Percentiles rank a stretch among this genome's conserved stretches.
Evolutionary conservation across 2,113 vertebrate genomes (phyloP).

Genomic region (Artemisiospiza belli): DNA sequence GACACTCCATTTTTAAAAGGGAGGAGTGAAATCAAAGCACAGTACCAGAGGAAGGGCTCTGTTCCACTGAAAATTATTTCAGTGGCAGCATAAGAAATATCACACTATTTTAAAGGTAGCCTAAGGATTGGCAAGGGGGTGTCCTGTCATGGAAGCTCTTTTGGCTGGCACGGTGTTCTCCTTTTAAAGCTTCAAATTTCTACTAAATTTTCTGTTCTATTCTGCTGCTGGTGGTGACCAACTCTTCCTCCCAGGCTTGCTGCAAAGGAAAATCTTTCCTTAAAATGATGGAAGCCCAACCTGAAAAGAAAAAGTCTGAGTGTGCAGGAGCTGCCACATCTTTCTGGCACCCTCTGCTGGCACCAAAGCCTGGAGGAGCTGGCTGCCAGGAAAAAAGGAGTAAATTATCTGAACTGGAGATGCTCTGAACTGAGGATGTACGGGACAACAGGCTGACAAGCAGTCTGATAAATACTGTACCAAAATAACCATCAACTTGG

Average conservation of each 20-base stretch:
- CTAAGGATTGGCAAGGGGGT: too few species aligned
- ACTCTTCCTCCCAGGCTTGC: background rate
- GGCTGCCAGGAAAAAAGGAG: background rate
- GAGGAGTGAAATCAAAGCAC: background rate
- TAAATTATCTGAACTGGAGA: background rate
- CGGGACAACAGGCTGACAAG: background rate
- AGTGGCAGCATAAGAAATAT: background rate
- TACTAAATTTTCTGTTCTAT: background rate
- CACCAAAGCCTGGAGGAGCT: background rate
- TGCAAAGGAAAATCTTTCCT: background rate
- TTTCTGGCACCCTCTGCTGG: background rate
- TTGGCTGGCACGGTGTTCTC: background rate
- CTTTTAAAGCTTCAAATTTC: background rate
- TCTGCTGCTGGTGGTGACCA: background rate
- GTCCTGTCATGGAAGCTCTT: background rate
- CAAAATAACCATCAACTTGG: accelerated
- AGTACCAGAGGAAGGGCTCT: background rate
- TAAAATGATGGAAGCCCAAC: background rate
- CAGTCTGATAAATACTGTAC: background rate
- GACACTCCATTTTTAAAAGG: background rate
- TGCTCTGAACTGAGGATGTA: background rate
- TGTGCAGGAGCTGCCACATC: background rate
- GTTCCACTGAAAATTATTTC: background rate
- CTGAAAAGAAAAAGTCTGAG: background rate
- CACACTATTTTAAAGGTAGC: background rate